phyloP scores from a whole-genome alignment of 2,888 invertebrate genomes.

The Nezara viridula region DNA sequence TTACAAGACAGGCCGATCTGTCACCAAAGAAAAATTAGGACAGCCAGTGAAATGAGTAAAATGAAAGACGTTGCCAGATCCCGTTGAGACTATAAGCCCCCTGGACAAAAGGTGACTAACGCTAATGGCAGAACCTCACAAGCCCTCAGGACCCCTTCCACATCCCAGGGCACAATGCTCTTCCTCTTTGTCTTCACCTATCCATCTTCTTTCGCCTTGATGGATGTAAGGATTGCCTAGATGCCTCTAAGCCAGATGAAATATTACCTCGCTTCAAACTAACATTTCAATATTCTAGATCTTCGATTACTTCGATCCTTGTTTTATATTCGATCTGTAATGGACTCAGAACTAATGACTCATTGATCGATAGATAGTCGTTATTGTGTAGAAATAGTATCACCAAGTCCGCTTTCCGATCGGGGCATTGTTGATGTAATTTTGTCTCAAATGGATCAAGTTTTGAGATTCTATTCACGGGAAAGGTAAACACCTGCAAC shows the following conservation, averaged over 20 bases:
- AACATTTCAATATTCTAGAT: no score
- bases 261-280: neutral
- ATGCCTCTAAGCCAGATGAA: neutral
- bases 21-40: neutral
- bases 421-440: no score
- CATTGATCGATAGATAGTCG: no score
- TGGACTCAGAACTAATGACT: no score
- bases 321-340: no score
- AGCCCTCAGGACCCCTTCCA: neutral
- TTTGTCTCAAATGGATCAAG: no score
- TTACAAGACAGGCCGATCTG: neutral
- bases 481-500: no score
- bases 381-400: no score
- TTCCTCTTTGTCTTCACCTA: neutral
- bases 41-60: neutral
- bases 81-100: neutral
- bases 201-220: neutral
- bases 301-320: no score
- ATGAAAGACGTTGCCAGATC: neutral
- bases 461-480: no score
- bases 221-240: neutral
- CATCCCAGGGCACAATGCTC: neutral
- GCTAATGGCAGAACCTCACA: slow-evolving; percentile 3
- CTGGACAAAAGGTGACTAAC: neutral
- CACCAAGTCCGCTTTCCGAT: no score